Evolutionary conservation across 2,888 invertebrate genomes (phyloP), one percentile per base, ranked within the genome.

Genomic region (Lamproptera curius): DNA sequence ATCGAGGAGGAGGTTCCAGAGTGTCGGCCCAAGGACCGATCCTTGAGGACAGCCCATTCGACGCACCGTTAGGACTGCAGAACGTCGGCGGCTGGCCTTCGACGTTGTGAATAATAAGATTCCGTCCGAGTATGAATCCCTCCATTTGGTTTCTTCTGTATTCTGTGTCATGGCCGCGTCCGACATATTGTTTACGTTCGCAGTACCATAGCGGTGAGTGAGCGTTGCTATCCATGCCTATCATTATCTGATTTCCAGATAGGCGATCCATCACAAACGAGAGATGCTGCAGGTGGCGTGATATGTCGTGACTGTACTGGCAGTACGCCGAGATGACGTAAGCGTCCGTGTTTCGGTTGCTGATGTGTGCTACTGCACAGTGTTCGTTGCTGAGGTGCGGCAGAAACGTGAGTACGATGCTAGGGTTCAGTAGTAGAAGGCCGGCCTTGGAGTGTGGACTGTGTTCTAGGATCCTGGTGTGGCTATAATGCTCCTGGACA

Each of bases 141-240:
- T 35, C 14, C 35, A 13, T 35, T n/a, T 35, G 35, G 28, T 28
- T 28, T n/a, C 16, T n/a, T 10, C 5, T 9, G 28, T 36, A 16
- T 2, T 36, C 36, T 3, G 11, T 14, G 36, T 36, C 36, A 9
- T 16, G 16, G 10, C 36, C 16, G n/a, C 36, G 16, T 15, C 36
- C 36, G 2, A 16, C 16, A 9, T 16, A 36, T n/a, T 36, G 10
- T 35, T 14, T 14, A 3, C 16, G n/a, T n/a, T n/a, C n/a, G n/a
- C n/a, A n/a, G 28, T 28, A 8, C 28, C 28, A 28, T 28, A 28
- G 9, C 13, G 15, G 14, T 2, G 35, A 14, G 9, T 15, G 16
- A 5, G 36, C 36, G 36, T 34, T 23, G 33, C 35, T 28, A 14
- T 42, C 35, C 35, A 40, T 31, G 11, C 31, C 31, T 11, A 31